These are phyloP conservation scores for Actenoides hombroni DNA, from an alignment of 2,113 vertebrate species.

Conservation along the genomic window DNA sequence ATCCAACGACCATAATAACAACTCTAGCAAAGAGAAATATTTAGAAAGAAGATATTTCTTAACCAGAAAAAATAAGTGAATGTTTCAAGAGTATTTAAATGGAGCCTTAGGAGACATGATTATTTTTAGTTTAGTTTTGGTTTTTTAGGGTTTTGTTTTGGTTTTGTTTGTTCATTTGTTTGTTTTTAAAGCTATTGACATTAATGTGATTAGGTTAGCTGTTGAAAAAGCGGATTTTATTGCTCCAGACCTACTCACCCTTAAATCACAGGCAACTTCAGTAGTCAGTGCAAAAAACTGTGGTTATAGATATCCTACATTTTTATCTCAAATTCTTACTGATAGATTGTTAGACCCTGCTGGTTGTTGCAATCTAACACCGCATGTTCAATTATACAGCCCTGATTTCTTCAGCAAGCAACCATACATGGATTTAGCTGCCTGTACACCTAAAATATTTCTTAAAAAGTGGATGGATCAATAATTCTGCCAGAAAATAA, in stretches of 20 bases:
- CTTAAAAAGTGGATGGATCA: neutral
- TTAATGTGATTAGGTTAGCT: neutral
- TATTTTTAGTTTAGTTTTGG: neutral
- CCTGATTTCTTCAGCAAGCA: neutral
- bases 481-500: neutral
- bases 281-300: neutral
- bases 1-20: neutral
- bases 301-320: neutral
- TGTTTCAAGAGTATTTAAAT: neutral
- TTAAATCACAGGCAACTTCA: neutral
- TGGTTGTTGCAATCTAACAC: neutral
- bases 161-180: neutral
- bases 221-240: neutral
- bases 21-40: neutral
- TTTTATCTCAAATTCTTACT: neutral
- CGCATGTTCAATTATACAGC: accelerated
- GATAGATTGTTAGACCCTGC: neutral
- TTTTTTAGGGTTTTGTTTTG: neutral
- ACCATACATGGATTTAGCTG: neutral
- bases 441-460: neutral
- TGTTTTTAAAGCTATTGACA: neutral
- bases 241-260: neutral
- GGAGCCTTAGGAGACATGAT: neutral
- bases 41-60: neutral
- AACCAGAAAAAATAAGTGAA: neutral